These are phyloP conservation scores for Platyura marginata DNA, from an alignment of 1,140 invertebrate genomes.

Conservation along the genomic window DNA sequence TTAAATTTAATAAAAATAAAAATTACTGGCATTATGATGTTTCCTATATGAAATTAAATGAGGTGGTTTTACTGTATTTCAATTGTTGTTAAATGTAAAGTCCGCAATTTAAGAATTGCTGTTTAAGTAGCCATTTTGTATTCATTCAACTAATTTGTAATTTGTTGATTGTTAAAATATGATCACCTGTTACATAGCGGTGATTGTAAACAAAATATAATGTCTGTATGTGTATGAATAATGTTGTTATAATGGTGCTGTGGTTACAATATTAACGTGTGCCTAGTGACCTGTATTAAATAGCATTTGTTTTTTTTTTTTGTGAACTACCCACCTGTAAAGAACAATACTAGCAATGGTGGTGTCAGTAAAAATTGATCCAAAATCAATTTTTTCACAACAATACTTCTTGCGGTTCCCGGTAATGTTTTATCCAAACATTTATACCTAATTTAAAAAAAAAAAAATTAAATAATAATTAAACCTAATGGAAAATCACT, in stretches of 20 bases:
- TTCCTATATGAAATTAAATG: neutral
- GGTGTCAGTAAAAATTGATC: constrained; percentile 66
- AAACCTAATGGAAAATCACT: constrained; percentile 4
- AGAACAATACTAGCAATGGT: constrained; percentile 45
- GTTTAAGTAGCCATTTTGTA: too few relatives aligned
- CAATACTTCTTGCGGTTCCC: constrained; percentile 38
- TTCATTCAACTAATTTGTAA: too few relatives aligned
- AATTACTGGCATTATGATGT: neutral
- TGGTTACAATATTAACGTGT: neutral
- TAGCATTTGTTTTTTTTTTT: neutral
- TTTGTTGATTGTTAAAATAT: too few relatives aligned
- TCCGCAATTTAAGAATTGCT: too few relatives aligned
- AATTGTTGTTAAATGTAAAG: too few relatives aligned
- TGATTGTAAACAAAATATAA: neutral
- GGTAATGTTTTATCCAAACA: constrained; percentile 49
- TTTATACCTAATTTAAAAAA: constrained; percentile 43
- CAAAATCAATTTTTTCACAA: constrained; percentile 48
- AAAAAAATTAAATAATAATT: constrained; percentile 2
- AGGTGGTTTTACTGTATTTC: too few relatives aligned
- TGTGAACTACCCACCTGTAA: constrained; percentile 34
- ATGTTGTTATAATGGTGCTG: neutral
- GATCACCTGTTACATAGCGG: neutral
- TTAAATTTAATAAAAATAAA: too few relatives aligned
- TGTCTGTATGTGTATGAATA: neutral
- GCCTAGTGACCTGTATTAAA: neutral